phyloP scores from a whole-genome alignment of 2,113 vertebrate species.

The Xiphias gladius region DNA sequence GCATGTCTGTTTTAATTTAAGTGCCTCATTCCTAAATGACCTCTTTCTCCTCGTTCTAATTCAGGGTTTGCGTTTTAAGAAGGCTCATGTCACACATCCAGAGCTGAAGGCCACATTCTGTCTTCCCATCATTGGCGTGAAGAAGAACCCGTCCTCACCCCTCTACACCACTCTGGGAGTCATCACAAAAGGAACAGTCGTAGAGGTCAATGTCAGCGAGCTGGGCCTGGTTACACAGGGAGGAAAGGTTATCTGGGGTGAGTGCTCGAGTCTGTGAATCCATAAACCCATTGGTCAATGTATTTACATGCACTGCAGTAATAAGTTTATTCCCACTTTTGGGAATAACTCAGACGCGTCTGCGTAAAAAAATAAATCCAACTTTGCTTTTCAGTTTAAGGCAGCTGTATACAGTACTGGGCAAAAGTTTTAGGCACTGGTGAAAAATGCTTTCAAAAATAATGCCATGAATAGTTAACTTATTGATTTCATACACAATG shows the following conservation, averaged over 20 bases:
- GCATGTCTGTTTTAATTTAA: neutral
- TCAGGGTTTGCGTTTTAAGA: constrained; percentile 97
- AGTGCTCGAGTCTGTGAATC: constrained; percentile 69
- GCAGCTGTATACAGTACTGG: too few species aligned
- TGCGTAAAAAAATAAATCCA: neutral
- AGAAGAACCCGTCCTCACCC: constrained; percentile 98
- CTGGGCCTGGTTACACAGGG: constrained; percentile 97
- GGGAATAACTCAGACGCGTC: neutral
- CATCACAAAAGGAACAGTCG: constrained; percentile 96
- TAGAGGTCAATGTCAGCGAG: constrained; percentile 98
- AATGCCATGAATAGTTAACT: too few species aligned
- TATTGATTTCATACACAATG: too few species aligned
- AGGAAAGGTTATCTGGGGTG: constrained; percentile 99
- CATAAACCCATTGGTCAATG: neutral
- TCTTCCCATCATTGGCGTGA: constrained; percentile 96
- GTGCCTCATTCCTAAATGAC: neutral
- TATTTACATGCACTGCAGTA: neutral
- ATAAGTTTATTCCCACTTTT: neutral
- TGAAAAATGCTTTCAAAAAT: too few species aligned
- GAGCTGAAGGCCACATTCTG: constrained; percentile 99
- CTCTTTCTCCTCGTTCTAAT: constrained; percentile 21
- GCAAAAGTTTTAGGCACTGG: too few species aligned
- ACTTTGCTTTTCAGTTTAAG: too few species aligned
- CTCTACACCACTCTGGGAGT: constrained; percentile 96
- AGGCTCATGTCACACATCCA: constrained; percentile 97